A percentile compares a stretch with the other conserved stretches of the same genome.
These are phyloP conservation scores for Aporrectodea caliginosa DNA, from an alignment of 1,140 invertebrate genomes.

Conservation along the genomic window DNA sequence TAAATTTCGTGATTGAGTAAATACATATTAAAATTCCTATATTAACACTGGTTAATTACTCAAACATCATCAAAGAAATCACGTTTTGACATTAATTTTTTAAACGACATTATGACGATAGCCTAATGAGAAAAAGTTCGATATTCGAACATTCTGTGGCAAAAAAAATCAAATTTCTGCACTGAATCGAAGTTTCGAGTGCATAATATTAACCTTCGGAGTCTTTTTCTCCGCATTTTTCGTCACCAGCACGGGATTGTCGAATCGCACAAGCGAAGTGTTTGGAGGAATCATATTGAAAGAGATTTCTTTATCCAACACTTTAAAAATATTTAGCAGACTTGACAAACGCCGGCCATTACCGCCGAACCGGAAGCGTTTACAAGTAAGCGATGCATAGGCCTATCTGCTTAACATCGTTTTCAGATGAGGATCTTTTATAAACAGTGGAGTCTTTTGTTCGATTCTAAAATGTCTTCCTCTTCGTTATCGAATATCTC, in stretches of 20 bases:
- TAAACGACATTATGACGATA: no score
- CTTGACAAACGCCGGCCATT: background rate
- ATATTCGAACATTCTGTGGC: no score
- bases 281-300: conserved; percentile 27
- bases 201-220: background rate
- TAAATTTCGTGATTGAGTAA: no score
- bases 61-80: no score
- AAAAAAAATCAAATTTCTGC: no score
- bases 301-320: background rate
- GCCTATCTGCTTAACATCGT: background rate
- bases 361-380: background rate
- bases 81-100: no score
- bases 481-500: background rate
- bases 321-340: background rate
- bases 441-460: background rate
- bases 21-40: no score
- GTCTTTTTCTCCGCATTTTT: conserved; percentile 64
- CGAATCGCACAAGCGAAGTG: conserved; percentile 13
- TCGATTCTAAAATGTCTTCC: background rate
- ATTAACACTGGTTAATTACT: no score
- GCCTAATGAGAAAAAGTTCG: no score
- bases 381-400: no score
- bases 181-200: no score
- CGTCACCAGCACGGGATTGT: conserved; percentile 17
- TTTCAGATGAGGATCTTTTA: background rate